Conservation (phyloP, 2,113 vertebrate species). For the Neodontobutis hainanensis region DNA sequence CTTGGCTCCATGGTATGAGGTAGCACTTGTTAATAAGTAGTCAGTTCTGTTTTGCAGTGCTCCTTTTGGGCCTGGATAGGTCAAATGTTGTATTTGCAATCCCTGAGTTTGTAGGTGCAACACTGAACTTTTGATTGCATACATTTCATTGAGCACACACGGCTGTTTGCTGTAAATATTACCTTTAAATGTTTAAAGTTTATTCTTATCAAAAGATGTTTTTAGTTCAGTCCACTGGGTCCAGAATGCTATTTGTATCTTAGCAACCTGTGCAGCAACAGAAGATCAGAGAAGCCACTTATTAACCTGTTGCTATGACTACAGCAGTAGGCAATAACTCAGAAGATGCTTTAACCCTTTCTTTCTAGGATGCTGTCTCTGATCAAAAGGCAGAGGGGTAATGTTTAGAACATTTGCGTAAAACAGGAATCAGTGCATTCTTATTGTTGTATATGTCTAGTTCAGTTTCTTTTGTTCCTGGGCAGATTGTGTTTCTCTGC, state of each 20-base stretch:
- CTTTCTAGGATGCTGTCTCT: conserved; percentile 38
- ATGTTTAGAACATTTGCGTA: conserved; percentile 51
- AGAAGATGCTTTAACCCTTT: conserved; percentile 76
- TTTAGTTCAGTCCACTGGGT: conserved; percentile 60
- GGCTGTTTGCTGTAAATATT: conserved; percentile 32
- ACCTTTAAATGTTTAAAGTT: conserved; percentile 60
- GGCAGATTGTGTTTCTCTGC: conserved; percentile 33
- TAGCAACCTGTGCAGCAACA: conserved; percentile 80
- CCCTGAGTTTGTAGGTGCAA: conserved; percentile 48
- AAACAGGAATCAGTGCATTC: conserved; percentile 54
- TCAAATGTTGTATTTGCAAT: conserved; percentile 61
- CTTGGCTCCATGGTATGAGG: conserved; percentile 62
- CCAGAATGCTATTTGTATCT: conserved; percentile 74
- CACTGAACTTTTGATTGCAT: conserved; percentile 15
- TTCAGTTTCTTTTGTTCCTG: conserved; percentile 9
- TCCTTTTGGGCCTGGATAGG: conserved; percentile 49
- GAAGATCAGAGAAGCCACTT: conserved; percentile 79
- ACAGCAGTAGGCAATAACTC: conserved; percentile 77
- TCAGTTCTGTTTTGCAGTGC: conserved; percentile 63
- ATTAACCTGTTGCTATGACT: conserved; percentile 86
- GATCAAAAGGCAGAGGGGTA: conserved; percentile 55
- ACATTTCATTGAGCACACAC: conserved; percentile 15
- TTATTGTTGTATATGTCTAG: conserved; percentile 27
- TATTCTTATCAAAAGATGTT: conserved; percentile 70
- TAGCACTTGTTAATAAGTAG: conserved; percentile 65